Evolutionary conservation across 2,797 vertebrate genomes (phyloP).

Genomic region (Chrysocyon brachyurus): DNA sequence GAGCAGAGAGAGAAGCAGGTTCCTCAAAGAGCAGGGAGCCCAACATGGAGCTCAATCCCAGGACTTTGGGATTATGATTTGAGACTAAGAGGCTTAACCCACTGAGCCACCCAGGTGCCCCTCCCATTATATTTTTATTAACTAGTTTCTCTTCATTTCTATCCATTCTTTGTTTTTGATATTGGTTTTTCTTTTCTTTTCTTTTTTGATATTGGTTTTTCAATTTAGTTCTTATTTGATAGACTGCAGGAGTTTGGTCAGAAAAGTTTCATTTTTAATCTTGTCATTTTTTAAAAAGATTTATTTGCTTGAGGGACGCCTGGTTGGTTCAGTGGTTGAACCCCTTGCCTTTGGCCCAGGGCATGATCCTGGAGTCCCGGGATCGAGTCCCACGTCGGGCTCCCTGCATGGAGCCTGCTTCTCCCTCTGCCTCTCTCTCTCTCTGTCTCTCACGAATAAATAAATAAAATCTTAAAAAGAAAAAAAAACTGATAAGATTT

Average conservation of each 20-base stretch:
- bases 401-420: no score
- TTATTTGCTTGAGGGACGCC: no score
- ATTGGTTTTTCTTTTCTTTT: neutral
- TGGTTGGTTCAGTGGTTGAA: no score
- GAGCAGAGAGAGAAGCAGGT: no score
- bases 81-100: neutral
- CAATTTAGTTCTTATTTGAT: neutral
- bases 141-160: neutral
- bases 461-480: no score
- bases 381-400: no score
- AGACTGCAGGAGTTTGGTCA: neutral
- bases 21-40: no score
- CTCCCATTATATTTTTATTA: neutral
- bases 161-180: neutral
- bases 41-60: no score
- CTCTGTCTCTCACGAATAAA: no score
- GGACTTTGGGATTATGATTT: neutral
- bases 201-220: neutral
- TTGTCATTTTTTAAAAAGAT: neutral
- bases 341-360: no score
- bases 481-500: neutral
- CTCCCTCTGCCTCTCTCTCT: no score
- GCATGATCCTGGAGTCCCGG: no score
- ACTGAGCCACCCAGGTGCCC: neutral
- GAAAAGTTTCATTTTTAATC: conserved; percentile 44